Evolutionary conservation across 1,140 invertebrate genomes (phyloP), one percentile per base, ranked within the genome.

Genomic region (Apis cerana): DNA sequence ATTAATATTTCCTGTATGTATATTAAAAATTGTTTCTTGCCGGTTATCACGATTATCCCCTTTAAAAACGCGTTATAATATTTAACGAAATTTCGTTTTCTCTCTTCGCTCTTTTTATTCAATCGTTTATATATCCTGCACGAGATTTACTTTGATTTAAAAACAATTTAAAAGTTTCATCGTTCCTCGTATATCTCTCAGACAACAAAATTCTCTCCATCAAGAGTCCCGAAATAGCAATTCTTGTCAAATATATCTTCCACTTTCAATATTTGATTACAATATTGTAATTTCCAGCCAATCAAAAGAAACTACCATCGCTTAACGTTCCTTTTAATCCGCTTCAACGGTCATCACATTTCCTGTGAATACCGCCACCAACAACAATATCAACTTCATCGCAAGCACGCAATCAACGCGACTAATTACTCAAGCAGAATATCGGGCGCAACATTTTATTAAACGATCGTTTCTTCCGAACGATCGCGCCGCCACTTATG

Each of bases 1-100:
- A 85, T 80, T 84, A 85, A 85, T 85, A 59, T 13, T 54, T n/a
- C 33, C 64, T 62, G 21, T 50, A 59, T 71, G 11, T 13, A 61
- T 50, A 80, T 56, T 85, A 54, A 50, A 84, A 85, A 68, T 54
- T 21, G 59, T 56, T 69, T 48, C 23, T 10, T 48, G n/a, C 12
- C 15, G 33, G 15, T 17, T n/a, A n/a, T 48, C 43, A n/a, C 48
- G 12, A 80, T 72, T 43, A 43, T 61, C 27, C 17, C 11, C 21
- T 12, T 13, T 27, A 50, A 21, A 59, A 75, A 64, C n/a, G 7
- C 12, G 21, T 43, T 23, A 11, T 50, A 21, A 43, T 78, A 69
- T 27, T 72, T 70, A 70, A 62, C 19, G 65, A 72, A 71, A 79
- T 62, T 62, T n/a, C 19, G 50, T 23, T 43, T 54, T 33, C n/a